Percentiles rank a stretch among this genome's conserved stretches.
phyloP scores from a whole-genome alignment of 2,888 invertebrate species.

The Cheilosia grossa region DNA sequence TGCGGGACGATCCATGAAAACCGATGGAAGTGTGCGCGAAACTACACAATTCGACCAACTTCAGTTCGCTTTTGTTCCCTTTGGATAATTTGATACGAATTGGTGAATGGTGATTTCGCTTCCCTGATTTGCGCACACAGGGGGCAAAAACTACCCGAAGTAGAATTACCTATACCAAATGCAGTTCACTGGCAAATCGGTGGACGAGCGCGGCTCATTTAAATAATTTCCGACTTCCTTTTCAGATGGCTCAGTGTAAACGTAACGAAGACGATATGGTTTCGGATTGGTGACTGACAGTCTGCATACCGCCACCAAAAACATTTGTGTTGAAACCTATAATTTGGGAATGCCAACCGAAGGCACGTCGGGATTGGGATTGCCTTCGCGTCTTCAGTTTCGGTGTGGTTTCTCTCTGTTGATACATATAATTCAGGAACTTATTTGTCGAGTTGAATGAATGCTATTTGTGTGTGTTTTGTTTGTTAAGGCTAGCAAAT shows the following conservation, averaged over 20 bases:
- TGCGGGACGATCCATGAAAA: slow-evolving; percentile 44
- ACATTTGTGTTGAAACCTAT: slow-evolving; percentile 55
- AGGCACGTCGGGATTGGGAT: neutral
- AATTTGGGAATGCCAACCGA: slow-evolving; percentile 53
- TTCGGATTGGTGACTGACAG: slow-evolving; percentile 70
- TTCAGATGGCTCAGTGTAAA: slow-evolving; percentile 57
- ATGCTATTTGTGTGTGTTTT: slow-evolving; percentile 53
- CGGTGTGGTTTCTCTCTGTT: slow-evolving; percentile 20
- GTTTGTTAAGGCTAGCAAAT: slow-evolving; percentile 47
- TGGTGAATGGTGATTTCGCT: slow-evolving; percentile 48
- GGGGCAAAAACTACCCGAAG: slow-evolving; percentile 4
- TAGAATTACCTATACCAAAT: slow-evolving; percentile 19
- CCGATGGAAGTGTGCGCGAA: slow-evolving; percentile 69
- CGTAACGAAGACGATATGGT: slow-evolving; percentile 70
- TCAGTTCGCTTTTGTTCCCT: slow-evolving; percentile 33
- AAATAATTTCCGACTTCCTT: slow-evolving; percentile 74
- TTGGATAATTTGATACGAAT: slow-evolving; percentile 61
- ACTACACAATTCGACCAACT: slow-evolving; percentile 62
- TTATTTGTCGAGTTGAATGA: slow-evolving; percentile 36
- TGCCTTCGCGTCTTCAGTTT: neutral
- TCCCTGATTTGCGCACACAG: slow-evolving; percentile 9
- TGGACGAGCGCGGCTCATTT: slow-evolving; percentile 58
- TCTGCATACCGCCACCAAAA: slow-evolving; percentile 73
- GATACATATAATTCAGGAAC: slow-evolving; percentile 50
- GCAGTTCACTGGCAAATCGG: slow-evolving; percentile 39